phyloP scores from a whole-genome alignment of 1,140 invertebrate species.

The Anthonomus grandis region DNA sequence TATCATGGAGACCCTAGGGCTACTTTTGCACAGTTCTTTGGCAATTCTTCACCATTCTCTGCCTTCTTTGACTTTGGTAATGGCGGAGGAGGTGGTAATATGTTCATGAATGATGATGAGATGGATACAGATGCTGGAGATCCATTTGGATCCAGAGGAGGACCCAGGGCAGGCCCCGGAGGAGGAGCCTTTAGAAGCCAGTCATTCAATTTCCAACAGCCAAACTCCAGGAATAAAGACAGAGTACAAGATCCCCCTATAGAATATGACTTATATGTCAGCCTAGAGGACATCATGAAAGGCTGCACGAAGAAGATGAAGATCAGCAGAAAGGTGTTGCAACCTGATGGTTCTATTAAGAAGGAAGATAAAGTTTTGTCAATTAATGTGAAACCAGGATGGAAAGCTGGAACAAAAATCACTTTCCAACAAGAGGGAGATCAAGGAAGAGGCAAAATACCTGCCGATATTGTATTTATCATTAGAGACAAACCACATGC shows the following conservation, averaged over 20 bases:
- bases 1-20: slow-evolving; percentile 83
- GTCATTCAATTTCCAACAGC: slow-evolving; percentile 82
- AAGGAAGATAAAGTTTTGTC: slow-evolving; percentile 98
- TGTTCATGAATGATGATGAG: slow-evolving; percentile 73
- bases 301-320: slow-evolving; percentile 99
- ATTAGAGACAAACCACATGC: slow-evolving; percentile 96
- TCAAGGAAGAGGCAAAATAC: slow-evolving; percentile 91
- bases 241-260: slow-evolving; percentile 90
- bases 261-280: slow-evolving; percentile 94
- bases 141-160: slow-evolving; percentile 62
- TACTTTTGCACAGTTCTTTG: slow-evolving; percentile 94
- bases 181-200: slow-evolving; percentile 79
- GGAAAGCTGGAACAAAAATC: slow-evolving; percentile 99
- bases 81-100: slow-evolving; percentile 55
- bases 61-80: slow-evolving; percentile 60
- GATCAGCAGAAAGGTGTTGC: slow-evolving; percentile 88
- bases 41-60: slow-evolving; percentile 63
- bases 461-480: slow-evolving; percentile 98
- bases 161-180: slow-evolving; percentile 48
- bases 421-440: slow-evolving; percentile 99
- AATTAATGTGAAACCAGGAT: slow-evolving; percentile 97
- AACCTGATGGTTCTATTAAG: slow-evolving; percentile 78
- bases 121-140: slow-evolving; percentile 73
- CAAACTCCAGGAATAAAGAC: slow-evolving; percentile 66
- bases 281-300: slow-evolving; percentile 84